Base-by-base conservation (phyloP, 2,797 vertebrate genomes). In the Lepidocolaptes lacrymiger region DNA sequence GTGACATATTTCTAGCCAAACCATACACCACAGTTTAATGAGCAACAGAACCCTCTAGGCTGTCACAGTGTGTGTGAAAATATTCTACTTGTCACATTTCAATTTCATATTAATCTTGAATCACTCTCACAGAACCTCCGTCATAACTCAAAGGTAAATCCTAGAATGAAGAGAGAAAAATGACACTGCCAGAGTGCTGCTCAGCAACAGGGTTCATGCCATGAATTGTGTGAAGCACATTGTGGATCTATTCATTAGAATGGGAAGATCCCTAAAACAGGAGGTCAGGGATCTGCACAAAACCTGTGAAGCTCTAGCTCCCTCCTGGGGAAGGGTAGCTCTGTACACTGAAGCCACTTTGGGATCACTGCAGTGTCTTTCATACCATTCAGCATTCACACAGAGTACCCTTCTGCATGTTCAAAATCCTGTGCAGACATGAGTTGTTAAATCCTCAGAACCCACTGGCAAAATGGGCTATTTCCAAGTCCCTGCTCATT, bases 1-100 rank as follows among this genome's bases (percentile, higher is more conserved):
- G 71, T 82, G 43, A 92, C 79, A 43, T 26, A 93, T 88, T 97
- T 97, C 92, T 88, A 93, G 86, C 85, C 78, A 95, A 96, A 86
- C 71, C 74, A 66, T 71, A 93, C 27, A 85, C 39, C 68, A 69
- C 74, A 73, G 34, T 75, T 95, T 95, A 93, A 96, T 6, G 18
- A 97, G 81, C 51, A 83, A 63, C 68, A 90, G 80, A 95, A 88
- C 41, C 72, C 90, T 78, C 77, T 34, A 87, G 72, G 91, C 78
- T 95, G 91, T 88, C 95, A 91, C 28, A 34, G 61, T 12, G 54
- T 48, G 36, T 84, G 51, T 89, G 91, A 92, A 96, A 96, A 92
- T 93, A 95, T 49, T 93, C 89, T 86, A 81, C 79, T 89, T 87
- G 75, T 93, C 93, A 87, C 44, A 82, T 87, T 95, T 95, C 93